Evolutionary conservation across 2,113 vertebrate genomes (phyloP).

Genomic region (Jacana jacana): DNA sequence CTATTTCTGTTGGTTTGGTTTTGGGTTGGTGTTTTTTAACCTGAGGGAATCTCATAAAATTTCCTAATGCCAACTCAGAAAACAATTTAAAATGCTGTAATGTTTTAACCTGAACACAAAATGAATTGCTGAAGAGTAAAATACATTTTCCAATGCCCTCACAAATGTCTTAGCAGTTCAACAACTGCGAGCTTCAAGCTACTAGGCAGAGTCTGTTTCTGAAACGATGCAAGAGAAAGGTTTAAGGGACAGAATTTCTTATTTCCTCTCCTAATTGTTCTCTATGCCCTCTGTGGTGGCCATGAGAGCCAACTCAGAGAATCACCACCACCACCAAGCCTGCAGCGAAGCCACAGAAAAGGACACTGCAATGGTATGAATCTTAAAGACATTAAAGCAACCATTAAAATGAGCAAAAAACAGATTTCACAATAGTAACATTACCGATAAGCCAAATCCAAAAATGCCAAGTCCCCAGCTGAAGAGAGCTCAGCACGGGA

Average conservation of each 20-base stretch:
- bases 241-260: background rate
- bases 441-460: background rate
- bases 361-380: background rate
- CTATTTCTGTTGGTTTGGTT: background rate
- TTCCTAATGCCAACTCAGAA: background rate
- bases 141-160: background rate
- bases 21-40: background rate
- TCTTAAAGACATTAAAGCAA: background rate
- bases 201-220: background rate
- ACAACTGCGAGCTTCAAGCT: background rate
- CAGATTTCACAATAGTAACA: background rate
- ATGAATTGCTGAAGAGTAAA: background rate
- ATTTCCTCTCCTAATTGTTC: background rate
- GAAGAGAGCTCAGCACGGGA: background rate
- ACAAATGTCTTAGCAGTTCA: background rate
- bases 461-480: background rate
- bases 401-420: background rate
- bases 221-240: background rate
- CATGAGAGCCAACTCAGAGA: background rate
- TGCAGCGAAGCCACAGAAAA: background rate
- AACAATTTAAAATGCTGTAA: background rate
- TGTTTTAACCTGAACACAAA: background rate
- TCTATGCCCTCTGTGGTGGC: fast-evolving
- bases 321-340: background rate
- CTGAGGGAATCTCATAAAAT: background rate